These are phyloP conservation scores for Parotocinclus haroldoi DNA, from an alignment of 2,797 vertebrate species.

Conservation along the genomic window DNA sequence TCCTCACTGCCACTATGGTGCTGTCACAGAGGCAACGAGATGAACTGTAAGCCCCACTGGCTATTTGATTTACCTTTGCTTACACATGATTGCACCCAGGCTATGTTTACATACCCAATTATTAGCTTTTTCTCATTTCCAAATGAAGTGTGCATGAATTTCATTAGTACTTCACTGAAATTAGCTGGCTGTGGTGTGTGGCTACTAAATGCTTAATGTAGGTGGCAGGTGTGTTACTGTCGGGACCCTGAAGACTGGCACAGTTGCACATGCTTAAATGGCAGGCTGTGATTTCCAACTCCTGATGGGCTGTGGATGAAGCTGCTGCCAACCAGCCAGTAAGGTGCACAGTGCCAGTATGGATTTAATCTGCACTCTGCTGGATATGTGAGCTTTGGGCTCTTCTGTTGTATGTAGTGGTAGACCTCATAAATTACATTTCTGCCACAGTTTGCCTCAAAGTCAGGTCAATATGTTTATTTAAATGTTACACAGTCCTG, in stretches of 20 bases:
- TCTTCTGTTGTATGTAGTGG: slow-evolving; percentile 41
- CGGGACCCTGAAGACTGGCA: slow-evolving; percentile 17
- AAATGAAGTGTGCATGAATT: too few species aligned
- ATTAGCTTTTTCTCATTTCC: too few species aligned
- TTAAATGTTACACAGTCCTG: too few species aligned
- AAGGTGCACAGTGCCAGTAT: slow-evolving; percentile 45
- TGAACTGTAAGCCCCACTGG: slow-evolving; percentile 88
- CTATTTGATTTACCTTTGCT: background rate
- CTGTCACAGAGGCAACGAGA: slow-evolving; percentile 99
- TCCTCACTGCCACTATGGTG: slow-evolving; percentile 86
- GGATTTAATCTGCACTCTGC: slow-evolving; percentile 49
- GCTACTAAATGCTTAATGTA: slow-evolving; percentile 21
- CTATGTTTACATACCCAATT: too few species aligned
- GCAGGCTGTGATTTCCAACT: slow-evolving; percentile 12
- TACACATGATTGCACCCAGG: too few species aligned
- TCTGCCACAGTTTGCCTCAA: slow-evolving; percentile 3
- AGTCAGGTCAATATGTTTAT: too few species aligned
- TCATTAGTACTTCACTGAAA: background rate
- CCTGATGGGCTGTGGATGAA: slow-evolving; percentile 40
- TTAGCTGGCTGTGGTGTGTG: background rate
- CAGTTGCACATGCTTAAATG: slow-evolving; percentile 14
- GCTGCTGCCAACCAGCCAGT: slow-evolving; percentile 29
- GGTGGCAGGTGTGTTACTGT: slow-evolving; percentile 39
- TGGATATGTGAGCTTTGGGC: slow-evolving; percentile 37
- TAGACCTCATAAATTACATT: slow-evolving; percentile 15